Conservation (phyloP, 1,140 invertebrate species). For the Orchestia grillus region DNA sequence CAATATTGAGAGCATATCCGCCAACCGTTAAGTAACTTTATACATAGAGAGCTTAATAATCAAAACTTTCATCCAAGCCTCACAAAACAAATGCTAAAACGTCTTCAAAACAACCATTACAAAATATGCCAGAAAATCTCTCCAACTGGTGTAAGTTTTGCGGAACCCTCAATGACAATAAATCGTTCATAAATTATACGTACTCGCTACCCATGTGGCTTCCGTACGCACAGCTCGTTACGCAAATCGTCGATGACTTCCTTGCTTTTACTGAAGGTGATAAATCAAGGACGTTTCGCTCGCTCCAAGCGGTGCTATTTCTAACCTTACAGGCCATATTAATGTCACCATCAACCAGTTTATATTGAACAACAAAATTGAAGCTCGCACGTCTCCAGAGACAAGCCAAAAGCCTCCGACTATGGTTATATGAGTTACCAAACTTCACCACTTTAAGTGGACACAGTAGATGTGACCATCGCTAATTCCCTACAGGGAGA, state of each 20-base stretch:
- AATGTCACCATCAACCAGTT: background rate
- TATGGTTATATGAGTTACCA: background rate
- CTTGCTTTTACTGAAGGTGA: background rate
- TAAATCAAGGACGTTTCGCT: background rate
- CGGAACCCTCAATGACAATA: too few relatives aligned
- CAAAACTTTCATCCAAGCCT: background rate
- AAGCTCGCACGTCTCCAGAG: background rate
- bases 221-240: background rate
- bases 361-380: background rate
- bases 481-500: background rate
- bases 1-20: background rate
- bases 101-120: background rate
- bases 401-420: background rate
- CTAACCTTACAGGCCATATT: background rate
- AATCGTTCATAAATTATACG: too few relatives aligned
- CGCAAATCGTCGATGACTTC: background rate
- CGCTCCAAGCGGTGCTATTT: background rate
- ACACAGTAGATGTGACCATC: background rate
- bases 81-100: background rate
- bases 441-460: background rate
- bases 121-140: too few relatives aligned
- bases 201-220: too few relatives aligned
- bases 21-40: background rate
- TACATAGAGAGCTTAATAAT: background rate
- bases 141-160: too few relatives aligned